Evolutionary conservation across 2,888 invertebrate genomes (phyloP).

Genomic region (Nasonia oneida): DNA sequence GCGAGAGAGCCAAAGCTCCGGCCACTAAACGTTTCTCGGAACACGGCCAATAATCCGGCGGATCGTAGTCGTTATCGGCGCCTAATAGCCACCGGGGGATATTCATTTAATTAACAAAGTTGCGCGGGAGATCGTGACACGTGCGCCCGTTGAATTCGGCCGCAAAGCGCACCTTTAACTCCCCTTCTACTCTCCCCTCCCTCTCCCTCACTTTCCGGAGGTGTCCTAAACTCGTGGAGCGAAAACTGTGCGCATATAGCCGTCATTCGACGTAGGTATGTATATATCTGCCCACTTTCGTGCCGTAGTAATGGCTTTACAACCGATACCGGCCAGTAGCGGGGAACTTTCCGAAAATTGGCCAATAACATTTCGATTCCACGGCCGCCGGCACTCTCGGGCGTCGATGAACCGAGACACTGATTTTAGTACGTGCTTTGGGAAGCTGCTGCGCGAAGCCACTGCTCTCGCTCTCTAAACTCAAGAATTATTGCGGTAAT

Average conservation of each 20-base stretch:
- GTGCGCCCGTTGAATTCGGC: constrained; percentile 42
- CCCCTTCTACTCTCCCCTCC: constrained; percentile 3
- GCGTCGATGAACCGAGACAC: constrained; percentile 41
- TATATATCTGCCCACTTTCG: constrained; percentile 15
- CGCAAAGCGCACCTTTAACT: constrained; percentile 45
- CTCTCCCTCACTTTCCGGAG: background rate
- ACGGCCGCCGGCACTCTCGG: constrained; percentile 2
- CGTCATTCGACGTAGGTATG: background rate
- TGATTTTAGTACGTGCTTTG: constrained; percentile 51
- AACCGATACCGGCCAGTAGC: constrained; percentile 10
- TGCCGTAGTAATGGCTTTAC: constrained; percentile 12
- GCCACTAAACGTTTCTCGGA: background rate
- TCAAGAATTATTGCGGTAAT: constrained; percentile 43
- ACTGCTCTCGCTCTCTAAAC: background rate
- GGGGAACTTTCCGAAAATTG: constrained; percentile 55
- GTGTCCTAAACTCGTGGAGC: constrained; percentile 35
- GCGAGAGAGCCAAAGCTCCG: background rate
- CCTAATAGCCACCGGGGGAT: constrained; percentile 43
- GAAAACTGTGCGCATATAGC: constrained; percentile 12
- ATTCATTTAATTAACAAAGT: constrained; percentile 60
- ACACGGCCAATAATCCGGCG: constrained; percentile 27
- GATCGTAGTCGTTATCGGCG: constrained; percentile 33
- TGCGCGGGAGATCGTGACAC: constrained; percentile 43
- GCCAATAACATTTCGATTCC: constrained; percentile 56
- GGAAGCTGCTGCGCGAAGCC: background rate